phyloP scores from a whole-genome alignment of 2,888 invertebrate species.

The Coelogynopora nodosa region DNA sequence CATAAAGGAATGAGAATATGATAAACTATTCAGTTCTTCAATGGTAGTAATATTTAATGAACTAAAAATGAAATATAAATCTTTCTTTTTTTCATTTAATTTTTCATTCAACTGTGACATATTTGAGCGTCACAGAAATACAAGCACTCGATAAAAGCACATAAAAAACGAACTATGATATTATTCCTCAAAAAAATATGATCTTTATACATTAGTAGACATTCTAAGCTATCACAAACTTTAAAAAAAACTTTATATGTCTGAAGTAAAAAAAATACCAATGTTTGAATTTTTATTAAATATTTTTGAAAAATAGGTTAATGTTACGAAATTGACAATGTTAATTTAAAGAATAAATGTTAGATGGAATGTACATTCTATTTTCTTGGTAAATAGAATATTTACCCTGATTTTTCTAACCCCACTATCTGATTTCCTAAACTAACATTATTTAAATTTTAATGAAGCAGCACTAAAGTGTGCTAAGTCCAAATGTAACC shows the following conservation, averaged over 20 bases:
- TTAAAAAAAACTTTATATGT: not conserved
- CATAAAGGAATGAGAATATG: no score
- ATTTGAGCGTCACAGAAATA: not conserved
- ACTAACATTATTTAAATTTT: not conserved
- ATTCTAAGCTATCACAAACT: not conserved
- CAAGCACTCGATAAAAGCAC: not conserved
- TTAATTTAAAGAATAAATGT: not conserved
- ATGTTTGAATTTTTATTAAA: not conserved
- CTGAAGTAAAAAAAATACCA: not conserved
- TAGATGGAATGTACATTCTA: not conserved
- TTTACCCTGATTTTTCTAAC: not conserved
- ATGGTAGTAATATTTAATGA: no score
- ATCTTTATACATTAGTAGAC: not conserved
- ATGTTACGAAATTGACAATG: not conserved
- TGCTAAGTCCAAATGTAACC: not conserved
- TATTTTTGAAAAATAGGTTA: not conserved
- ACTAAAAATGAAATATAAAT: no score
- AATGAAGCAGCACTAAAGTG: not conserved
- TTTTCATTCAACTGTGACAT: not conserved
- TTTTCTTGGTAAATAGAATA: not conserved
- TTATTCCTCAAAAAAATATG: not conserved
- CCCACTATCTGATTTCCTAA: not conserved
- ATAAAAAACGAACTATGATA: not conserved
- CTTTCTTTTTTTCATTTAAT: no score
- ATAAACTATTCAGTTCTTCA: no score